These are phyloP conservation scores for Tetranychus urticae DNA, from an alignment of 1,140 invertebrate genomes.

Conservation along the genomic window DNA sequence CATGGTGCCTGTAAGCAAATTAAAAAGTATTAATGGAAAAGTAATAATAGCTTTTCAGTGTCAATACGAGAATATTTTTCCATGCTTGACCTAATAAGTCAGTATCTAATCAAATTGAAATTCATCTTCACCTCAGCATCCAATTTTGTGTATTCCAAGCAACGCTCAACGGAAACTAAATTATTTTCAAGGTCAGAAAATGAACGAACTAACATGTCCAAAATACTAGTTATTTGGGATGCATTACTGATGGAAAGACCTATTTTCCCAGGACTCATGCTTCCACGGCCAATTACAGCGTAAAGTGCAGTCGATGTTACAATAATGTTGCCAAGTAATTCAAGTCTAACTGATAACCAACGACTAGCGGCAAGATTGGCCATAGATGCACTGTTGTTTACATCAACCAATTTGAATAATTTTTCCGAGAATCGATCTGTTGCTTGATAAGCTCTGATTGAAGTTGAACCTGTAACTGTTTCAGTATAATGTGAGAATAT, in stretches of 20 bases:
- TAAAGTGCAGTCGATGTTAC: slow-evolving; percentile 37
- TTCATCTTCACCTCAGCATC: slow-evolving; percentile 44
- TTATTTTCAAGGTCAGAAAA: too few relatives aligned
- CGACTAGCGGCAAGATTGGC: not conserved
- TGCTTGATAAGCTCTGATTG: slow-evolving; percentile 30
- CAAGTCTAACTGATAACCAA: not conserved
- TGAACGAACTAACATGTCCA: too few relatives aligned
- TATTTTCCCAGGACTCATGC: slow-evolving; percentile 61
- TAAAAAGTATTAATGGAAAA: slow-evolving; percentile 75
- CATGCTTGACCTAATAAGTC: slow-evolving; percentile 46
- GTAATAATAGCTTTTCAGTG: slow-evolving; percentile 57
- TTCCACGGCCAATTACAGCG: slow-evolving; percentile 49
- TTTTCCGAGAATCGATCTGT: slow-evolving; percentile 12
- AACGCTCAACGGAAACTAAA: too few relatives aligned
- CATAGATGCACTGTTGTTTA: not conserved
- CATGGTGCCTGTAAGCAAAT: slow-evolving; percentile 22
- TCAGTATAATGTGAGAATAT: slow-evolving; percentile 33
- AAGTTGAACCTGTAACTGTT: slow-evolving; percentile 27
- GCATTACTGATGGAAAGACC: slow-evolving; percentile 37
- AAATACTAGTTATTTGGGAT: too few relatives aligned
- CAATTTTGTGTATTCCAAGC: slow-evolving; percentile 45
- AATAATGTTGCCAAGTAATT: not conserved
- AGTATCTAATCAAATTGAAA: not conserved
- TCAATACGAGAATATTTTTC: slow-evolving; percentile 74
- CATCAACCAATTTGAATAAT: not conserved